Percentiles rank a stretch among this genome's conserved stretches.
phyloP scores from a whole-genome alignment of 2,888 invertebrate species.

The Thymelicus acteon region DNA sequence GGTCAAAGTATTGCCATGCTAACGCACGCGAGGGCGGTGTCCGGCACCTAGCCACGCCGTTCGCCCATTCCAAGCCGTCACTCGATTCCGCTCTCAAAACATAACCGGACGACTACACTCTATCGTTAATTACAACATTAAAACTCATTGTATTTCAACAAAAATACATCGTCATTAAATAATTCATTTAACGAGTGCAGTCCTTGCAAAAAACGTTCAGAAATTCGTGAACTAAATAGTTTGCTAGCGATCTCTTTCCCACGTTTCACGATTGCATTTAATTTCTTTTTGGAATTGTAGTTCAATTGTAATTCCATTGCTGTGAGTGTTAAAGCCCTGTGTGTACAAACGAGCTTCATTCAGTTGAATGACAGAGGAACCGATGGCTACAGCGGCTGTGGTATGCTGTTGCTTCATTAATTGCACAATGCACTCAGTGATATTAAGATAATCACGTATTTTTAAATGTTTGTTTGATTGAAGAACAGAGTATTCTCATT shows the following conservation, averaged over 20 bases:
- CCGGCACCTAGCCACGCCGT: slow-evolving; percentile 60
- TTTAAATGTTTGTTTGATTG: background rate
- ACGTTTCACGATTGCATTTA: background rate
- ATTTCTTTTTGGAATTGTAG: background rate
- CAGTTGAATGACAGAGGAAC: slow-evolving; percentile 65
- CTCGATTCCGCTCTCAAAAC: slow-evolving; percentile 81
- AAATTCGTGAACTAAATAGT: background rate
- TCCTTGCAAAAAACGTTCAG: background rate
- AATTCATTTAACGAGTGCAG: background rate
- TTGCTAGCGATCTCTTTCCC: background rate
- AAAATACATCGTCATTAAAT: background rate
- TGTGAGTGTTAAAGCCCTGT: slow-evolving; percentile 8
- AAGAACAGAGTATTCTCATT: too few relatives aligned
- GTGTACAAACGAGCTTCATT: background rate
- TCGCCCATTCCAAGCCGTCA: slow-evolving; percentile 66
- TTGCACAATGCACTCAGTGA: background rate
- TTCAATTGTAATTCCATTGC: slow-evolving; percentile 16
- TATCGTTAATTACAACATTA: slow-evolving; percentile 49
- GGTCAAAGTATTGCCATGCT: slow-evolving; percentile 43
- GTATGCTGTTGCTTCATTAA: slow-evolving; percentile 53
- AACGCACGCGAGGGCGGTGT: slow-evolving; percentile 70
- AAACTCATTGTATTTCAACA: slow-evolving; percentile 7
- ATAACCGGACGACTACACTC: slow-evolving; percentile 81
- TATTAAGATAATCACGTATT: background rate
- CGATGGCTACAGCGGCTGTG: slow-evolving; percentile 64